These are phyloP conservation scores for Cecropterus lyciades DNA, from an alignment of 1,140 invertebrate species.

Conservation along the genomic window DNA sequence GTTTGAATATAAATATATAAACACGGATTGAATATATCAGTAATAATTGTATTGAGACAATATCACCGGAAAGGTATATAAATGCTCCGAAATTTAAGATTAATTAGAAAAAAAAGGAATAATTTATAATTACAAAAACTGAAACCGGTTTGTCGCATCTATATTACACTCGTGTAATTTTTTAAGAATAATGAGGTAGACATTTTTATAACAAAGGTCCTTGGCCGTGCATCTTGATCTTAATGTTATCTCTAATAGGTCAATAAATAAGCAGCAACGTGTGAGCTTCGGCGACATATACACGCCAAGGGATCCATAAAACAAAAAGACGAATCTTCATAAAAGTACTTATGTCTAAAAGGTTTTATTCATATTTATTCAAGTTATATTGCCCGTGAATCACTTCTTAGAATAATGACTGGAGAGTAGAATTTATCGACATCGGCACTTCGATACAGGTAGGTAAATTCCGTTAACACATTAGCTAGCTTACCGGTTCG, in stretches of 20 bases:
- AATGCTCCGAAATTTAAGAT: background rate
- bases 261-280: conserved; percentile 83
- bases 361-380: conserved; percentile 50
- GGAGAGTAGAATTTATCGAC: conserved; percentile 21
- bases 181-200: conserved; percentile 82
- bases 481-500: no score
- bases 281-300: conserved; percentile 81
- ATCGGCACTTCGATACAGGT: no score
- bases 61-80: background rate
- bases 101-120: background rate
- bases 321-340: conserved; percentile 73
- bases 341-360: conserved; percentile 57
- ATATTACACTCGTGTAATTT: conserved; percentile 65
- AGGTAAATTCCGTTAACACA: no score
- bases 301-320: conserved; percentile 73
- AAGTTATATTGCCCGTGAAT: conserved; percentile 20
- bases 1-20: background rate
- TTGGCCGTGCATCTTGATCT: conserved; percentile 83
- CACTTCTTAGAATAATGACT: conserved; percentile 22
- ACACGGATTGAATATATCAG: no score
- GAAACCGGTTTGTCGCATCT: conserved; percentile 48
- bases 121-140: background rate
- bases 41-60: background rate
- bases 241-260: conserved; percentile 84
- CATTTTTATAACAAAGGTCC: conserved; percentile 84